Conservation (phyloP, 2,797 vertebrate genomes). For the Taeniopygia guttata region DNA sequence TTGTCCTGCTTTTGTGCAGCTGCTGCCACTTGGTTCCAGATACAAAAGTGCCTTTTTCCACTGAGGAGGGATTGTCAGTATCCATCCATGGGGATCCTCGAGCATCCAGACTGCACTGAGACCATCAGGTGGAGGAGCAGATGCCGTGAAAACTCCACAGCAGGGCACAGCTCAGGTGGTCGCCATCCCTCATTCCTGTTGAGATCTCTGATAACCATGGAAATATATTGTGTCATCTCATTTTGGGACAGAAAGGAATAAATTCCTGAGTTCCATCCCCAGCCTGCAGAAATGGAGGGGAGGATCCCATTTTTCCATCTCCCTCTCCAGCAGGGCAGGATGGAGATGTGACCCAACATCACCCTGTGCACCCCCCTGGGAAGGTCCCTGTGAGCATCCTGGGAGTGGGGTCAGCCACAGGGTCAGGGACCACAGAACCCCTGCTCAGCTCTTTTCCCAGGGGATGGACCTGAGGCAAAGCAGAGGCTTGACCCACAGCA, state of each 20-base stretch:
- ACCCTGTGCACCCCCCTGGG: accelerated
- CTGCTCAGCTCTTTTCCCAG: not conserved
- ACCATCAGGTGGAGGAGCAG: not conserved
- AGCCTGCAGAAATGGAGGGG: not conserved
- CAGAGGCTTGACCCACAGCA: not conserved
- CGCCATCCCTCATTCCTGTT: not conserved
- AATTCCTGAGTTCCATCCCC: not conserved
- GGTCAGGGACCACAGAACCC: not conserved
- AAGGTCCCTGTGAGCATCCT: not conserved
- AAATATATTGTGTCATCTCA: not conserved
- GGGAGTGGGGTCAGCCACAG: not conserved
- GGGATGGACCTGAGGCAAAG: not conserved
- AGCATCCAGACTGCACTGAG: not conserved
- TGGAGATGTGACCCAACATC: not conserved
- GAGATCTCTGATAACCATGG: not conserved
- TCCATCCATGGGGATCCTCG: not conserved
- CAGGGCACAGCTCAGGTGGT: not conserved
- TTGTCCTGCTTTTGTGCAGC: not conserved
- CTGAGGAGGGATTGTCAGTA: not conserved
- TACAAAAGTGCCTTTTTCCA: not conserved
- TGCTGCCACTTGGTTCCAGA: not conserved
- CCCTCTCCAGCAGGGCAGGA: not conserved
- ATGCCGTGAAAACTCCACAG: not conserved
- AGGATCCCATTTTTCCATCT: not conserved
- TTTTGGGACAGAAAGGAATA: not conserved